Percentiles rank a stretch among this genome's conserved stretches.
Conservation (phyloP, 2,888 invertebrate species). For the Xiphydria camelus region DNA sequence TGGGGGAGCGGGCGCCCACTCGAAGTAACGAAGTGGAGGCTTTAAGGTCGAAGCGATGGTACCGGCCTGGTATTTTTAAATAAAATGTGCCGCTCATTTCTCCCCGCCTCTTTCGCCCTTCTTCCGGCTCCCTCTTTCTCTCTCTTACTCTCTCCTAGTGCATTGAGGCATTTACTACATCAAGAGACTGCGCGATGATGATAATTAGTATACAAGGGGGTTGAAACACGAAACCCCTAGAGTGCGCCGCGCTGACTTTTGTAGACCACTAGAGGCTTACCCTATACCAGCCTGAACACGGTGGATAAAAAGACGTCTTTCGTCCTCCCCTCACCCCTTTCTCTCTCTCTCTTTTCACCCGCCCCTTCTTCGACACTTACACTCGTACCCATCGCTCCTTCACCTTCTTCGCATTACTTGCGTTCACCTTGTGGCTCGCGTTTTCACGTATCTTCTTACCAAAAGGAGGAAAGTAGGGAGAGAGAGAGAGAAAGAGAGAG, state of each 20-base stretch:
- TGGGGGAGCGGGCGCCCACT: slow-evolving; percentile 19
- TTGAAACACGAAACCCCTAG: slow-evolving; percentile 48
- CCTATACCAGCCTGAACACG: slow-evolving; percentile 34
- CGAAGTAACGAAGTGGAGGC: slow-evolving; percentile 42
- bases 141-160: slow-evolving; percentile 29
- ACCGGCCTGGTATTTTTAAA: background rate
- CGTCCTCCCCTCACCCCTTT: background rate
- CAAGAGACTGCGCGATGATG: slow-evolving; percentile 51
- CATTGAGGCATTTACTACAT: slow-evolving; percentile 51
- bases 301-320: slow-evolving; percentile 31
- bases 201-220: slow-evolving; percentile 54
- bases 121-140: slow-evolving; percentile 11
- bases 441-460: too few species aligned
- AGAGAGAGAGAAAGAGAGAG: too few species aligned
- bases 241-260: slow-evolving; percentile 49
- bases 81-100: slow-evolving; percentile 2
- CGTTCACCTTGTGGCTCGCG: too few species aligned
- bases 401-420: too few species aligned
- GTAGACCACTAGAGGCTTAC: slow-evolving; percentile 48
- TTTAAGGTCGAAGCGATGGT: slow-evolving; percentile 17
- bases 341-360: background rate
- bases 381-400: background rate
- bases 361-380: slow-evolving; percentile 4
- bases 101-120: slow-evolving; percentile 9
- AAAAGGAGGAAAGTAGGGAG: too few species aligned